Evolutionary conservation across 2,113 vertebrate genomes (phyloP), one percentile per base, ranked within the genome.

Genomic region (Euleptes europaea): DNA sequence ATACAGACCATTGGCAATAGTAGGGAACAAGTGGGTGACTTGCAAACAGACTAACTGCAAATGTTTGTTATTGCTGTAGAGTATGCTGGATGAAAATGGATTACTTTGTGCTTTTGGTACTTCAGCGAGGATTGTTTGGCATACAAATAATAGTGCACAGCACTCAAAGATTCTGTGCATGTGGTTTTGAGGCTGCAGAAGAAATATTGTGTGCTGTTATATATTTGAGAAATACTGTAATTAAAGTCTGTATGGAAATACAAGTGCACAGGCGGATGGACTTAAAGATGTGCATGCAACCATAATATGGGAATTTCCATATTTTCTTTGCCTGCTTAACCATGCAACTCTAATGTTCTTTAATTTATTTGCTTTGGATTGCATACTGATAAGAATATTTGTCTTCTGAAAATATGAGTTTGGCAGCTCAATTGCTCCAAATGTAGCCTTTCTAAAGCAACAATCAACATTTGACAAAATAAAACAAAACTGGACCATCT

Each of bases 1-100:
- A 73, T 31, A 63, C 13, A 35, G 17, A 35, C 38, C 44, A 88
- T 65, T 80, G 2, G 5, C 57, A 38, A 19, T 31, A 6, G 14
- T n/a, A 82, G 80, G 80, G 86, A 66, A 80, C 65, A 83, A 44
- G 35, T 28, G 75, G 80, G 82, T 89, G 86, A 82, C 60, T 82
- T 35, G 51, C 83, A 74, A 84, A 47, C 6, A 90, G 40, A 91
- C 88, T 91, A 79, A 57, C 13, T 15, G 70, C 86, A 88, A 87
- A 85, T 69, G 7, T 82, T 91, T 88, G 70, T 71, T 88, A 54
- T 86, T 82, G 35, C 44, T 76, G 78, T 63, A 19, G 84, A 88
- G 47, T 75, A 63, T 9, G 3, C 83, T 81, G 63, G 19, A 8
- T 84, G 26, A 92, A 90, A 83, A 72, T 76, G 23, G 2, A 17